Percentiles rank a stretch among this genome's conserved stretches.
Evolutionary conservation across 2,113 vertebrate genomes (phyloP).

Genomic region (Anhinga rufa): DNA sequence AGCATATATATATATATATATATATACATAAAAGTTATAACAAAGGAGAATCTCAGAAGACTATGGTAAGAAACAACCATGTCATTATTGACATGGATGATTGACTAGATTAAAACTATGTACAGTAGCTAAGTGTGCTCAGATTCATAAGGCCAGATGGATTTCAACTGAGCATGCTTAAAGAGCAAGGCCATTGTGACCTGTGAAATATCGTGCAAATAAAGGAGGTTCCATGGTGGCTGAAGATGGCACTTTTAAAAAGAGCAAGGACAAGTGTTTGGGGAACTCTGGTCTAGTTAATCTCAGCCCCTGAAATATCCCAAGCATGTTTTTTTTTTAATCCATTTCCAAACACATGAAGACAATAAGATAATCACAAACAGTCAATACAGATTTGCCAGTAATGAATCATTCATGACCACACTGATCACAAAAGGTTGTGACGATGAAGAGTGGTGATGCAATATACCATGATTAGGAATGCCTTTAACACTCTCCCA

Average conservation of each 20-base stretch:
- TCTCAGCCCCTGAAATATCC: neutral
- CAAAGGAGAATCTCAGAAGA: neutral
- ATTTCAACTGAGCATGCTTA: neutral
- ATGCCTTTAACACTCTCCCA: neutral
- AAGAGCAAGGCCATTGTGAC: neutral
- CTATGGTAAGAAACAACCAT: neutral
- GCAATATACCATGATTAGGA: neutral
- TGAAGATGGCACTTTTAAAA: neutral
- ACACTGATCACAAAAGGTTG: neutral
- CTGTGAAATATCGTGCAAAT: neutral
- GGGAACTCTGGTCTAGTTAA: neutral
- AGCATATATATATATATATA: neutral
- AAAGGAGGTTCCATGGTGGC: neutral
- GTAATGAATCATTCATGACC: neutral
- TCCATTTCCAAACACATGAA: neutral
- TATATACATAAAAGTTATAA: neutral
- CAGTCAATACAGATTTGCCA: neutral
- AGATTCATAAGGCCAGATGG: neutral
- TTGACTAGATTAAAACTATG: neutral
- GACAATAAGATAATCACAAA: neutral
- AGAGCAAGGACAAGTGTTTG: neutral
- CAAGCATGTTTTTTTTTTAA: neutral
- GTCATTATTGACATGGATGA: neutral
- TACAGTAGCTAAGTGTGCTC: neutral
- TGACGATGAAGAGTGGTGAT: neutral